Base-by-base conservation (phyloP, 2,888 invertebrate genomes). In the Epiblema foenella region DNA sequence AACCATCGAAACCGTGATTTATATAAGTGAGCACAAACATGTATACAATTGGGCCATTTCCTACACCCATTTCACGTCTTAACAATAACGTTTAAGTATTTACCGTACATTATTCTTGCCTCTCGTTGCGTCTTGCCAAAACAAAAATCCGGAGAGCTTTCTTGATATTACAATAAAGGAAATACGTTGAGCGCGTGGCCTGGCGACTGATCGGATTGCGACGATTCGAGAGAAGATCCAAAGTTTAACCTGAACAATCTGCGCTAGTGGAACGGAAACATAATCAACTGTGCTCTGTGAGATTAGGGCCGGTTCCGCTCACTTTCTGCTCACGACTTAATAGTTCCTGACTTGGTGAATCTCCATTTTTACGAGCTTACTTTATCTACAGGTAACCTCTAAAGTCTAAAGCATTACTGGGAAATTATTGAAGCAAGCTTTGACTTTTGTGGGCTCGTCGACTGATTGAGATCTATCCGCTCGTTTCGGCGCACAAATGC, bases 231-330 rank as follows among this genome's bases (percentile, higher is more conserved):
- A 33, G 54, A 46, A 62, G 62, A 42, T 62, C 29, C 18, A 29
- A n/a, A n/a, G n/a, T n/a, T n/a, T n/a, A n/a, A n/a, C n/a, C n/a
- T n/a, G n/a, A 46, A 57, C 57, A 56, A 62, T 68, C 54, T 49
- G 56, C 33, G 46, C 33, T 33, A 62, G 62, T 56, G 56, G 29
- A 33, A 60, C 52, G 68, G 39, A 68, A 56, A 68, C 49, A 33
- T 68, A 56, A 68, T 62, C 68, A 62, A 29, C 51, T 39, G 58
- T 17, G 67, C 56, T 54, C 46, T 33, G 54, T 29, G 29, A 46
- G 10, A 29, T 29, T 39, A 29, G 29, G 42, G 10, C 11, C 10
- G 33, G 33, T 56, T 17, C 39, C 64, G n/a, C 46, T 37, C 42
- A 29, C 46, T 68, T 37, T 56, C 46, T 33, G 46, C 20, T 33